Base-by-base conservation (phyloP, 92 coral and sea anemone genomes). In the Pocillopora meandrina region DNA sequence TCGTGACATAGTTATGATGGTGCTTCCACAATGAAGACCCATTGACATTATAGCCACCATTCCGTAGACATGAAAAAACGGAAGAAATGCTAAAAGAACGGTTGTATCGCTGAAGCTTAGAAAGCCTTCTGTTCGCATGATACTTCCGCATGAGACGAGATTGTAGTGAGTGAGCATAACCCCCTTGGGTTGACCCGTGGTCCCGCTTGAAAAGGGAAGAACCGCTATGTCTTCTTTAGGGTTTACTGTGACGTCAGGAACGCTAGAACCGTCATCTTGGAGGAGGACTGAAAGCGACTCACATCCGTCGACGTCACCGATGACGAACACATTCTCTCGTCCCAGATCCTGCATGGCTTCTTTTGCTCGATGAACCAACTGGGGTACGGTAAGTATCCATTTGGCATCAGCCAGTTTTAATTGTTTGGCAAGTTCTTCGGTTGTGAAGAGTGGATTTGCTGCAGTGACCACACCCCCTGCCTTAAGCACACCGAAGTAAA, bases 181-280 rank as follows among this genome's bases (percentile, higher is more conserved):
- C 3, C 98, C 98, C 74, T 95, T 95, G 19, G 98, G 95, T 23
- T 87, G 81, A 0, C 98, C 98, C 31, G 98, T 93, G 65, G 98
- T 95, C 56, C 98, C 98, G 64, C 98, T 95, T 3, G 98, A 95
- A 71, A 92, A 95, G 35, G 98, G 98, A 55, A 95, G 77, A 75
- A 93, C 84, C 12, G 98, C 98, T 17, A 82, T 72, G 65, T 93
- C 95, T 68, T 93, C 93, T 61, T 87, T 93, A 55, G 97, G 91
- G 65, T 85, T 83, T 75, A 93, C 82, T 17, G 82, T 56, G 18
- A 87, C 86, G 33, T 90, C 87, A 10, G 86, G 90, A 65, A 87
- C 81, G 52, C 87, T 87, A 61, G 85, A 81, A 2, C 98, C 98
- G 74, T 95, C 95, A 78, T 95, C 96, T 72, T 93, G 83, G 47